Evolutionary conservation across 2,888 invertebrate species (phyloP), one percentile per base, ranked within the genome.

Genomic region (Oxycera nigricornis): DNA sequence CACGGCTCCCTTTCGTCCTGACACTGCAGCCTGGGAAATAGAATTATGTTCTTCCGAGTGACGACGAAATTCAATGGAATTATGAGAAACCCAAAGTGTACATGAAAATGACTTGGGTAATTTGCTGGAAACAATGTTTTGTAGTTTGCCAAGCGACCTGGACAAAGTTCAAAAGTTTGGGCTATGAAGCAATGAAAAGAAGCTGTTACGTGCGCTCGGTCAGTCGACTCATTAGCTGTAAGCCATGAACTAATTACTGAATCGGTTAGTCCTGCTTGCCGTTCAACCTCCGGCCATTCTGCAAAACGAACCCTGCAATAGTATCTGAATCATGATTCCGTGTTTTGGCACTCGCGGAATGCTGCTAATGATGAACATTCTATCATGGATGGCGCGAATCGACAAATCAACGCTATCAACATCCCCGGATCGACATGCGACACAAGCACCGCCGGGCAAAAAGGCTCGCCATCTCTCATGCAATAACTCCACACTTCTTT

Each of bases 401-500:
- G 70, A 70, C 70, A 70, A 70, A 70, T 70, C 70, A 70, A 70
- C 70, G 70, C 70, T 70, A 70, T 70, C 52, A 70, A 52, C 52
- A 55, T 70, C 55, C 22, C n/a, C 17, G 22, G 22, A 70, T 70
- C 52, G 55, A 55, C 70, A 52, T 52, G 31, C 55, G 22, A 6
- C 26, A 11, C 55, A 14, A 26, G 35, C 26, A 30, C 35, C 31
- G 35, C 22, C 70, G 31, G 70, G 46, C 52, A 70, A 70, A 70
- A 70, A 70, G 52, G 17, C 24, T 31, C 26, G 35, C 57, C 11
- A 41, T 35, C 30, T 39, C 57, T 72, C 72, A n/a, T 35, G 59
- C 46, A 72, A 74, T 74, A 74, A 76, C 61, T 68, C 75, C 61
- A 75, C 75, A 76, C 76, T 76, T 75, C 62, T n/a, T n/a, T 68